phyloP scores from a whole-genome alignment of 1,140 invertebrate species.

The Parapsyche elsis region DNA sequence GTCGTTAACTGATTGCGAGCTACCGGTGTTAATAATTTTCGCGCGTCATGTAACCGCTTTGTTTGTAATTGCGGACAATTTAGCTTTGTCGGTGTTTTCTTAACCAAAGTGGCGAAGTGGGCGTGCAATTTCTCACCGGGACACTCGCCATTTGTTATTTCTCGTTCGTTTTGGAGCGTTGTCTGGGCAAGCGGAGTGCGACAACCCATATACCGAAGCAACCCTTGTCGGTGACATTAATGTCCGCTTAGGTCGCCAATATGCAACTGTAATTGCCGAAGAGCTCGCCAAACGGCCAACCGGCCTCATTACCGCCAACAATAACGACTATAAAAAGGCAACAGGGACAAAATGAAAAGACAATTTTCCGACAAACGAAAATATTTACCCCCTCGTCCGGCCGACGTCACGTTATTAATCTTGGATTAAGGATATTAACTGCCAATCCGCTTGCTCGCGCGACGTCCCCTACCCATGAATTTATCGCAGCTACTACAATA shows the following conservation, averaged over 20 bases:
- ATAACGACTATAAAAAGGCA: not conserved
- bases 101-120: slow-evolving; percentile 8
- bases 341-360: not conserved
- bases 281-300: slow-evolving; percentile 3
- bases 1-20: not conserved
- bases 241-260: slow-evolving; percentile 18
- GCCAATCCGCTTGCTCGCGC: not conserved
- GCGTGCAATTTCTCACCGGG: slow-evolving; percentile 19
- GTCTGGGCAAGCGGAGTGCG: not conserved
- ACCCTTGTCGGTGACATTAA: not conserved
- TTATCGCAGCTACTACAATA: not conserved
- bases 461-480: not conserved
- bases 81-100: slow-evolving; percentile 13
- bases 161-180: not conserved
- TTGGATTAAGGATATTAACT: slow-evolving; percentile 18
- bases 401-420: slow-evolving; percentile 15
- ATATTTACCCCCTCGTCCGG: not conserved
- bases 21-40: slow-evolving; percentile 15
- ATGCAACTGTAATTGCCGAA: slow-evolving; percentile 39
- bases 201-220: not conserved
- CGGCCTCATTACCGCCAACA: slow-evolving; percentile 22
- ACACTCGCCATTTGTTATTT: slow-evolving; percentile 35
- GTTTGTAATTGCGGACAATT: slow-evolving; percentile 27
- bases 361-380: not conserved
- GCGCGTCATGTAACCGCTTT: slow-evolving; percentile 15